These are phyloP conservation scores for Drosophila macrospina DNA, from an alignment of 2,888 invertebrate genomes.

Conservation along the genomic window DNA sequence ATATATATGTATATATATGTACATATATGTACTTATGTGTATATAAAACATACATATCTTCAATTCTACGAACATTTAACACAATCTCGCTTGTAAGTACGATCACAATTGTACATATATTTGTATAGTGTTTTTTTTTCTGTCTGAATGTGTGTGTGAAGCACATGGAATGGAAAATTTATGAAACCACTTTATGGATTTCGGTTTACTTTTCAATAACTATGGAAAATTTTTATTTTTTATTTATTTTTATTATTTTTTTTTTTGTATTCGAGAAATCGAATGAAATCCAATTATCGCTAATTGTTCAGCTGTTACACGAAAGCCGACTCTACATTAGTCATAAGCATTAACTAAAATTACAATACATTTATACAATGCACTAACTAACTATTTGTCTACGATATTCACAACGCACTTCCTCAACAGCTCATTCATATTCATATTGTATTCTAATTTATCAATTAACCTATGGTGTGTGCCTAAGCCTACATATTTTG, in stretches of 20 bases:
- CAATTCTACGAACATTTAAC: constrained; percentile 32
- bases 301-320: constrained; percentile 50
- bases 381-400: neutral
- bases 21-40: no score
- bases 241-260: constrained; percentile 43
- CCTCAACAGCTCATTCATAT: constrained; percentile 55
- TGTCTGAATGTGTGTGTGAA: constrained; percentile 16
- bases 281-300: constrained; percentile 62
- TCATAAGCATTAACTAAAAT: constrained; percentile 31
- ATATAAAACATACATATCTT: constrained; percentile 12
- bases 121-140: constrained; percentile 8
- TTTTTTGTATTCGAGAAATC: constrained; percentile 39
- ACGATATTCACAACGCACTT: constrained; percentile 47
- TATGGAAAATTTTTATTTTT: constrained; percentile 72
- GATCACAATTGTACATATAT: constrained; percentile 17
- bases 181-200: constrained; percentile 40
- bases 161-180: constrained; percentile 67
- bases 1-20: no score
- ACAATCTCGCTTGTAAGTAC: constrained; percentile 32
- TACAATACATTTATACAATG: constrained; percentile 9
- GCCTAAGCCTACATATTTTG: constrained; percentile 23
- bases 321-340: constrained; percentile 2
- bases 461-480: constrained; percentile 58
- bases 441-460: constrained; percentile 41
- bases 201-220: constrained; percentile 44